Conservation (phyloP, 1,140 invertebrate species). For the Drosophila saltans region DNA sequence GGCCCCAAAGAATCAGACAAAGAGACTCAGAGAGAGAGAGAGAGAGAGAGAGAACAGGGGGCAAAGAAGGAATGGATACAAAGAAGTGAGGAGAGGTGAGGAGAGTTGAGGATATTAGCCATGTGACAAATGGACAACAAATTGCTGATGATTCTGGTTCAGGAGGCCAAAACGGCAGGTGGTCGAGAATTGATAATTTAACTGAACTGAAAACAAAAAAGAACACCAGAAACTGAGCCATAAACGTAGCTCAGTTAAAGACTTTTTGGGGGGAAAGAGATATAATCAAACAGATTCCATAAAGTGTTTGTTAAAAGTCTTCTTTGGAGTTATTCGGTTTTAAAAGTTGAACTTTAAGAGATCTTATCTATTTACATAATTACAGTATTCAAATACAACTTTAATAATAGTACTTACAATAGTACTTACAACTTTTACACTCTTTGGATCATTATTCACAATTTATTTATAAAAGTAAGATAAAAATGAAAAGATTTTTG, state of each 20-base stretch:
- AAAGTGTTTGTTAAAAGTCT: no score
- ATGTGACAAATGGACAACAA: slow-evolving; percentile 22
- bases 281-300: no score
- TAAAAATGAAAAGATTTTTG: no score
- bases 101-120: slow-evolving; percentile 2
- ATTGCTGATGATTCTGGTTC: slow-evolving; percentile 16
- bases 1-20: slow-evolving; percentile 11
- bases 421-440: no score
- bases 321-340: no score
- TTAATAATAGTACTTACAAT: no score
- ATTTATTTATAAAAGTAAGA: no score
- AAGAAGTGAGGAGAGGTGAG: neutral
- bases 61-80: slow-evolving; percentile 34
- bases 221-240: neutral
- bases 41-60: neutral
- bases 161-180: slow-evolving; percentile 12
- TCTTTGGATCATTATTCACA: neutral
- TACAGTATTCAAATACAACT: no score
- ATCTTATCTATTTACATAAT: no score
- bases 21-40: neutral
- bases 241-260: neutral
- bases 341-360: no score
- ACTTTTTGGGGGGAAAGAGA: neutral
- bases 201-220: neutral
- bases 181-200: slow-evolving; percentile 1